Percentiles rank a stretch among this genome's conserved stretches.
Conservation (phyloP, 2,797 vertebrate species). For the Lepilemur ruficaudatus region DNA sequence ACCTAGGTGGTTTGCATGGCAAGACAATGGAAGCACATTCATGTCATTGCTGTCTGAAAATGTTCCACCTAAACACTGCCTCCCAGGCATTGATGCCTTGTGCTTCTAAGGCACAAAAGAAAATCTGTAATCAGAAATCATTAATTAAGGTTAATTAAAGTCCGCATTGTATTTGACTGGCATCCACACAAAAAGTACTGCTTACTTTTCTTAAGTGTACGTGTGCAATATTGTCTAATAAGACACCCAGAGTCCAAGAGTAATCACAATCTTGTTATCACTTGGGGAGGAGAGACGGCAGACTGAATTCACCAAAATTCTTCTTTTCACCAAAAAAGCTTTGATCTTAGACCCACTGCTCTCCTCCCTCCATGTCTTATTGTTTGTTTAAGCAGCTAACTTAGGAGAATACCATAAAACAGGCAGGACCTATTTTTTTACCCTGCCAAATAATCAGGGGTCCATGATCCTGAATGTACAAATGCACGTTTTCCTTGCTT, state of each 20-base stretch:
- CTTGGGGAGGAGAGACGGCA: background rate
- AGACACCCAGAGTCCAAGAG: slow-evolving; percentile 35
- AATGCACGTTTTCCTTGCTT: slow-evolving; percentile 53
- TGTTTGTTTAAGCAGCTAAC: background rate
- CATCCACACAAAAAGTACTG: background rate
- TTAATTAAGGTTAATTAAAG: slow-evolving; percentile 39
- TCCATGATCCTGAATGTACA: slow-evolving; percentile 49
- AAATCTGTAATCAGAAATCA: slow-evolving; percentile 48
- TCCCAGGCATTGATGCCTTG: background rate
- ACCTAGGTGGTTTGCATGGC: background rate
- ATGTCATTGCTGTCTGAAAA: background rate
- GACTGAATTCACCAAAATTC: slow-evolving; percentile 44
- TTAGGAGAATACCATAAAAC: slow-evolving; percentile 52
- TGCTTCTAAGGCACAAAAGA: background rate
- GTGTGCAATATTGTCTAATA: background rate
- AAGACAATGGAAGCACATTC: background rate
- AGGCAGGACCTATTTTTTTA: slow-evolving; percentile 58
- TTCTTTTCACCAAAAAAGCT: slow-evolving; percentile 34
- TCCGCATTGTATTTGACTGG: slow-evolving; percentile 8
- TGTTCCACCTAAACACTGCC: background rate
- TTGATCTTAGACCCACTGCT: slow-evolving; percentile 37
- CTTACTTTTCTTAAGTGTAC: slow-evolving; percentile 50
- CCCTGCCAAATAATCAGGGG: slow-evolving; percentile 48
- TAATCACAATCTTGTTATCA: background rate
- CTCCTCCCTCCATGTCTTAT: background rate